These are phyloP conservation scores for Gobio occitaniae DNA, from an alignment of 2,797 vertebrate species.

Conservation along the genomic window DNA sequence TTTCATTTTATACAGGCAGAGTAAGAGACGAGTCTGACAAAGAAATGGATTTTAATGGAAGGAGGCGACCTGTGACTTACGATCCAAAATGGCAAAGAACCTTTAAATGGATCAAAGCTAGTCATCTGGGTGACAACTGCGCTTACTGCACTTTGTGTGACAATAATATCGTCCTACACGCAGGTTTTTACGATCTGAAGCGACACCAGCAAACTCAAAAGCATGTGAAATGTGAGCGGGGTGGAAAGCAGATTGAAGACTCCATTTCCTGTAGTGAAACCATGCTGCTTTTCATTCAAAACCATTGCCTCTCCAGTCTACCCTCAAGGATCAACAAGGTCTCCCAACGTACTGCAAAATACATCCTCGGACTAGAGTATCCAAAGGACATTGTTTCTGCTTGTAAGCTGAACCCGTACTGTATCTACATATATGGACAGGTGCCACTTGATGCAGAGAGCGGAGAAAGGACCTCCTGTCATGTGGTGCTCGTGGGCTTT, in stretches of 20 bases:
- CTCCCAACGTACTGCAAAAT: constrained; percentile 59
- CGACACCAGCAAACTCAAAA: constrained; percentile 67
- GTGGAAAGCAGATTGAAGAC: neutral
- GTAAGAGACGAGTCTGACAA: constrained; percentile 37
- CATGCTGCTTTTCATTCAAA: constrained; percentile 71
- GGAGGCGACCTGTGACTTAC: constrained; percentile 47
- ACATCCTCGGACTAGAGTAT: constrained; percentile 70
- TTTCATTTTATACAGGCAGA: constrained; percentile 53
- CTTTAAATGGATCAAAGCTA: constrained; percentile 68
- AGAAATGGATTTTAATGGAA: constrained; percentile 37
- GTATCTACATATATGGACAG: constrained; percentile 75
- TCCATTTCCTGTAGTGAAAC: constrained; percentile 63
- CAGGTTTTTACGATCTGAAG: constrained; percentile 66
- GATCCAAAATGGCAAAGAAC: constrained; percentile 68
- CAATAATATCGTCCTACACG: constrained; percentile 62
- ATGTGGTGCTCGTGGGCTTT: constrained; percentile 75
- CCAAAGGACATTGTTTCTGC: constrained; percentile 67
- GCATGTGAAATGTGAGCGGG: constrained; percentile 60
- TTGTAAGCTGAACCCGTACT: constrained; percentile 76
- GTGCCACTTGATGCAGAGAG: constrained; percentile 58
- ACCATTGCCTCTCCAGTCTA: constrained; percentile 59
- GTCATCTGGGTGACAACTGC: constrained; percentile 67
- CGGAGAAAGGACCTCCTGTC: constrained; percentile 36
- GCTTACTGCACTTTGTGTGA: constrained; percentile 74
- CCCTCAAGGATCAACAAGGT: constrained; percentile 36